Base-by-base conservation (phyloP, 2,797 vertebrate species). In the Pangasius djambal region DNA sequence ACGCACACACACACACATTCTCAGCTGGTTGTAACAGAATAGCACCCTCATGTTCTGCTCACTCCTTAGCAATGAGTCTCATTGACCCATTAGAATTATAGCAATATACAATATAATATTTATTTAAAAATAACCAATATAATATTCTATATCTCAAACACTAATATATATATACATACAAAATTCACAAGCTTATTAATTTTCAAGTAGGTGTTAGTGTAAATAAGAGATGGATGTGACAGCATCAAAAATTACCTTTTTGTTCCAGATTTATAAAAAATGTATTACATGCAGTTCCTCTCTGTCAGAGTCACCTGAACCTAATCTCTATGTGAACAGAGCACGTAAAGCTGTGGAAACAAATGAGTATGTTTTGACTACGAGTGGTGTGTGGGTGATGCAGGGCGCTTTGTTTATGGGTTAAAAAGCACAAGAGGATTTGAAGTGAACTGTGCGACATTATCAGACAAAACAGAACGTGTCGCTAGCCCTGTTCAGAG, bases 391-490 rank as follows among this genome's bases (percentile, higher is more conserved):
- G 55, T 82, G 34, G 31, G 34, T 40, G 18, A 20, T 61, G 10
- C 50, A 79, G 18, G 18, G 22, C 13, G 9, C 16, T 6, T 81
- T 81, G 50, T 81, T 59, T 59, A 22, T 57, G 10, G 6, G 9
- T 28, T 22, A 83, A 44, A 22, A 83, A 28, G 37, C 8, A 63
- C 15, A 37, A 82, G 12, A 15, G 55, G 22, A 15, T 44, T 83
- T 63, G 16, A 83, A 63, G 12, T 63, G 22, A 83, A 44, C 20
- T 63, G 22, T 28, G 5, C 25, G 22, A 83, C 78, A 81, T 37
- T 78, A 78, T 78, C 31, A 37, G 31, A 59, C 31, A 82, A 82
- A 82, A 82, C 79, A 63, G 81, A 63, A 44, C 22, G 4, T 40
- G 59, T 8, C 40, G 2, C 57, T 63, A 15, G 25, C n/a, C n/a